Evolutionary conservation across 2,797 vertebrate species (phyloP).

Genomic region (Trematomus bernacchii): DNA sequence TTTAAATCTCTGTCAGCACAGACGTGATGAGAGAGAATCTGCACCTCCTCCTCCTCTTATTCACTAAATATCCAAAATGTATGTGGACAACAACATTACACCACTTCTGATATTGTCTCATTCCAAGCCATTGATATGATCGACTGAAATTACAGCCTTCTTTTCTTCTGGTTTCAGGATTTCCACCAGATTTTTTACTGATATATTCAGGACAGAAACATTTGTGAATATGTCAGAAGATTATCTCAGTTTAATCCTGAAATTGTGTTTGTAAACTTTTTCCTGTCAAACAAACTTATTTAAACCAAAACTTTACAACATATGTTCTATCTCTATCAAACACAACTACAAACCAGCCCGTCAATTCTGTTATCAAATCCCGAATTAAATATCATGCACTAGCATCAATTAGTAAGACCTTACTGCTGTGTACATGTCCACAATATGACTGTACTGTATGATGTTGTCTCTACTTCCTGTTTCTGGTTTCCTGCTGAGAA

Average conservation of each 20-base stretch:
- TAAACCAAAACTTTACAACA: too few relatives aligned
- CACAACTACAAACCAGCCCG: background rate
- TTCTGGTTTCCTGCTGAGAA: slow-evolving; percentile 22
- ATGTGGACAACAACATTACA: background rate
- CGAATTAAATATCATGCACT: background rate
- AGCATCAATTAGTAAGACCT: background rate
- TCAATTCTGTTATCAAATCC: background rate
- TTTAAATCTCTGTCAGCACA: slow-evolving; percentile 57
- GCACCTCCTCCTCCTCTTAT: slow-evolving; percentile 11
- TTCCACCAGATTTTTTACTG: background rate
- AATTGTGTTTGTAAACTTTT: background rate
- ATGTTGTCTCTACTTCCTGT: slow-evolving; percentile 15
- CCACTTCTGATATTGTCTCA: background rate
- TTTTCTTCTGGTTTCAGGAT: background rate
- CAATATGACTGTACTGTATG: background rate
- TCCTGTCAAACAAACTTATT: background rate
- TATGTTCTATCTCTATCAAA: too few relatives aligned
- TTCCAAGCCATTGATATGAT: background rate
- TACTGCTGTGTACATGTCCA: background rate
- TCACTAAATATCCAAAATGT: background rate
- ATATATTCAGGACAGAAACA: background rate
- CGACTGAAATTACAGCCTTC: too few relatives aligned
- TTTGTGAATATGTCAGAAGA: background rate
- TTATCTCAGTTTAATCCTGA: fast-evolving
- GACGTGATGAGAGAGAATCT: background rate